These are phyloP conservation scores for Beroe forskalii DNA, from an alignment of 37 sponge, comb jelly and placozoan genomes.

Conservation along the genomic window DNA sequence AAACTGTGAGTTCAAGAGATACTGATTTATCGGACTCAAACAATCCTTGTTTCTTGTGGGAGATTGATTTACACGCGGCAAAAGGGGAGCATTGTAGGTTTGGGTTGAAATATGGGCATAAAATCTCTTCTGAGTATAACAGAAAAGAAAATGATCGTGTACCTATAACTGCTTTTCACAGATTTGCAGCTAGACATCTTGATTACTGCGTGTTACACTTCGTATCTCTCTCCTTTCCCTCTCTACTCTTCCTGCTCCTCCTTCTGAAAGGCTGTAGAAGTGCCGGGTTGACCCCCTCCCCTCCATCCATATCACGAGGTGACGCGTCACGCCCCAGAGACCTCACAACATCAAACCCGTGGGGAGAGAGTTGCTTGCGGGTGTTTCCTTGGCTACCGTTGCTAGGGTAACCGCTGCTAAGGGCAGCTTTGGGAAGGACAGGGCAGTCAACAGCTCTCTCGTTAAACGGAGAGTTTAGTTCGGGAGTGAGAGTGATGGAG, in stretches of 20 bases:
- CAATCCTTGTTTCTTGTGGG: too few species aligned
- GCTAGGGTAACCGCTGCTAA: background rate
- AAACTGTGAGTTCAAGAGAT: too few species aligned
- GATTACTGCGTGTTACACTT: slow-evolving; percentile 21
- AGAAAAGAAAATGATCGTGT: too few species aligned
- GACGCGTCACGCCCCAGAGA: background rate
- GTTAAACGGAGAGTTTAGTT: slow-evolving; percentile 31
- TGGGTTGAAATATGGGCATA: too few species aligned
- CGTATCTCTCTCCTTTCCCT: background rate
- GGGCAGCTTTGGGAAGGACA: background rate
- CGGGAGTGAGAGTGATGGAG: background rate
- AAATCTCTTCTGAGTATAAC: too few species aligned
- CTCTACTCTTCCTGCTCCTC: slow-evolving; percentile 33
- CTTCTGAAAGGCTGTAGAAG: slow-evolving; percentile 8
- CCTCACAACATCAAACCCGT: slow-evolving; percentile 20
- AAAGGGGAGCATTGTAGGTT: too few species aligned
- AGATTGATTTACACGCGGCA: too few species aligned
- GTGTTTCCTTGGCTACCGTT: background rate
- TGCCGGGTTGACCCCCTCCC: background rate
- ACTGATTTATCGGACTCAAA: too few species aligned
- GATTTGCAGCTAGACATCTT: background rate
- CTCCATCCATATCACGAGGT: background rate
- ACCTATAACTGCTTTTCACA: too few species aligned
- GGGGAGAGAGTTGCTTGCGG: slow-evolving; percentile 12
- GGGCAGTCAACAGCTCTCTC: slow-evolving; percentile 30